Evolutionary conservation across 1,140 invertebrate species (phyloP), one percentile per base, ranked within the genome.

Genomic region (Thrips palmi): DNA sequence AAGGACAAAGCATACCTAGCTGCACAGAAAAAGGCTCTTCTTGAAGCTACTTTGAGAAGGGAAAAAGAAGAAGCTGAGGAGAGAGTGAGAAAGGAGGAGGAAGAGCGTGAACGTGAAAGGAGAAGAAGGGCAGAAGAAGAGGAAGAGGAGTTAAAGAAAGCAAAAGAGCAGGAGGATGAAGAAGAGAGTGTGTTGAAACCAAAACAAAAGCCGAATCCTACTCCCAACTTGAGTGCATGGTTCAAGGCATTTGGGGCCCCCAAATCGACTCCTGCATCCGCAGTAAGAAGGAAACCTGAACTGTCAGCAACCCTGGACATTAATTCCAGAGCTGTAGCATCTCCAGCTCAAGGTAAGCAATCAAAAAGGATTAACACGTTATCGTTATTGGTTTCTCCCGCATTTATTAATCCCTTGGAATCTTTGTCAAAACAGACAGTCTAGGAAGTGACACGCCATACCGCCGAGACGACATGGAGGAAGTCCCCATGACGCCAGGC

Each of bases 231-330:
- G 28, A 85, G 79, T 54, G 84, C 81, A 10, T 88, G 83, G 84
- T 80, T 87, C 36, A 86, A 86, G 58, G 82, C 82, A 1, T 88
- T 88, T 54, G 83, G 84, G 27, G 76, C 74, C 0, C 82, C 82
- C 4, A 85, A 74, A 48, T 46, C 56, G 15, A 46, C 49, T 32
- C 46, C 48, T 20, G 42, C 43, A 15, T 23, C 43, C 28, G n/a
- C n/a, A n/a, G n/a, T n/a, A n/a, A 54, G 56, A 42, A 54, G 54
- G 49, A 50, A 52, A 47, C 37, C 44, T 15, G 50, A 54, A 47
- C 36, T n/a, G n/a, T n/a, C n/a, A n/a, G n/a, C n/a, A n/a, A n/a
- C n/a, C n/a, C n/a, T n/a, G n/a, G n/a, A n/a, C 41, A 20, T 12
- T 24, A n/a, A n/a, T n/a, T n/a, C n/a, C n/a, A n/a, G n/a, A n/a